Evolutionary conservation across 2,113 vertebrate species (phyloP).

Genomic region (Ammodramus savannarum): DNA sequence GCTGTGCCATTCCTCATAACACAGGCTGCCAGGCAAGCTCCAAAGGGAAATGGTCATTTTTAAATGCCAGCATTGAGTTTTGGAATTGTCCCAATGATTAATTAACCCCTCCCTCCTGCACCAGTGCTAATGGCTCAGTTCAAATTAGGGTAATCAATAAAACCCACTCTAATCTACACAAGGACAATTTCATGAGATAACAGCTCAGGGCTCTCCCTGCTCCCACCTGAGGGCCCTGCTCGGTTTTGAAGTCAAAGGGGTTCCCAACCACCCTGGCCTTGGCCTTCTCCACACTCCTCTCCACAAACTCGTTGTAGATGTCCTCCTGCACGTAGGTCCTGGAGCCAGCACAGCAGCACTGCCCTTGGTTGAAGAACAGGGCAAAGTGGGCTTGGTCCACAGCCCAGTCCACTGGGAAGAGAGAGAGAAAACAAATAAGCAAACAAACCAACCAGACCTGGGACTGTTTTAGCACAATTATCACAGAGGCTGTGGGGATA

Average conservation of each 20-base stretch:
- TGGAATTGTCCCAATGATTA: not conserved
- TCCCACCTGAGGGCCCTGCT: conserved; percentile 94
- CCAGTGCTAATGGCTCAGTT: not conserved
- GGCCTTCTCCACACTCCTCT: conserved; percentile 85
- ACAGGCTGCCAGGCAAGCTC: not conserved
- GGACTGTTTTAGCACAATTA: not conserved
- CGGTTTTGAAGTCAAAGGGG: conserved; percentile 88
- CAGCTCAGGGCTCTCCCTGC: not conserved
- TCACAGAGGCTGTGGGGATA: not conserved
- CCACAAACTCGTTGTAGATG: conserved; percentile 89
- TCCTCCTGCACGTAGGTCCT: conserved; percentile 91
- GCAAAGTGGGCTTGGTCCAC: conserved; percentile 94
- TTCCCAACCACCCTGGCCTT: conserved; percentile 88
- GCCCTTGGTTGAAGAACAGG: conserved; percentile 98
- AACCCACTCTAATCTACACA: not conserved
- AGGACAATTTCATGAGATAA: not conserved
- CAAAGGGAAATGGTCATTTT: not conserved
- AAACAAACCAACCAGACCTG: not conserved
- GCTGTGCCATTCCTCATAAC: not conserved
- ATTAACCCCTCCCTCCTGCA: not conserved
- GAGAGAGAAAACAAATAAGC: not conserved
- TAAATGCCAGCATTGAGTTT: not conserved
- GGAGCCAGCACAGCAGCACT: conserved; percentile 94
- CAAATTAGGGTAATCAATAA: not conserved
- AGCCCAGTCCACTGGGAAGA: conserved; percentile 84